Percentiles rank a stretch among this genome's conserved stretches.
Conservation (phyloP, 2,113 vertebrate genomes). For the Oreochromis spilurus region DNA sequence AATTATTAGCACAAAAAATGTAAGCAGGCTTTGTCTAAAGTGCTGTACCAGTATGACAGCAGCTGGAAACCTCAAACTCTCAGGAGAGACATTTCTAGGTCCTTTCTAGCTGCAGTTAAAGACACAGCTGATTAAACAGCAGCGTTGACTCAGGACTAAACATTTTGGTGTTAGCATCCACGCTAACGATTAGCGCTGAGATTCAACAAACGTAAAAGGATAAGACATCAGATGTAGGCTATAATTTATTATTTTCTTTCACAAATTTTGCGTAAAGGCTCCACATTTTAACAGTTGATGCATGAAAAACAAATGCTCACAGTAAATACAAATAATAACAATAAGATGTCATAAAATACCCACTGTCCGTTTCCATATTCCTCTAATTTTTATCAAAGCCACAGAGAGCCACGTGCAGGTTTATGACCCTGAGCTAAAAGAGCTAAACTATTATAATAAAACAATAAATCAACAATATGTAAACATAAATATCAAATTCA, state of each 20-base stretch:
- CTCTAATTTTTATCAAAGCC: not conserved
- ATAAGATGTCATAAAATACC: too few species aligned
- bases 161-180: not conserved
- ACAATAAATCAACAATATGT: not conserved
- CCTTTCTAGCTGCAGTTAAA: not conserved
- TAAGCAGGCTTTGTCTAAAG: not conserved
- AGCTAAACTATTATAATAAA: accelerated
- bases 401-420: not conserved
- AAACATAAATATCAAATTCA: not conserved
- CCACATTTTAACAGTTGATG: too few species aligned
- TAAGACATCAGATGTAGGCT: not conserved
- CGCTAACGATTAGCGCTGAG: too few species aligned
- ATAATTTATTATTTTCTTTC: too few species aligned
- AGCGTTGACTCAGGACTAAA: not conserved
- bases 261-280: too few species aligned
- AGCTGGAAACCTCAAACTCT: not conserved
- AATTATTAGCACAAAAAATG: not conserved
- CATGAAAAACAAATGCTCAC: too few species aligned
- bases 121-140: not conserved
- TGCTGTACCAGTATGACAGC: accelerated
- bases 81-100: accelerated
- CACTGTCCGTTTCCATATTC: not conserved
- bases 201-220: not conserved
- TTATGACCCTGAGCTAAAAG: not conserved
- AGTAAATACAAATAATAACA: too few species aligned